Base-by-base conservation (phyloP, 2,113 vertebrate species). In the Mus spicilegus region DNA sequence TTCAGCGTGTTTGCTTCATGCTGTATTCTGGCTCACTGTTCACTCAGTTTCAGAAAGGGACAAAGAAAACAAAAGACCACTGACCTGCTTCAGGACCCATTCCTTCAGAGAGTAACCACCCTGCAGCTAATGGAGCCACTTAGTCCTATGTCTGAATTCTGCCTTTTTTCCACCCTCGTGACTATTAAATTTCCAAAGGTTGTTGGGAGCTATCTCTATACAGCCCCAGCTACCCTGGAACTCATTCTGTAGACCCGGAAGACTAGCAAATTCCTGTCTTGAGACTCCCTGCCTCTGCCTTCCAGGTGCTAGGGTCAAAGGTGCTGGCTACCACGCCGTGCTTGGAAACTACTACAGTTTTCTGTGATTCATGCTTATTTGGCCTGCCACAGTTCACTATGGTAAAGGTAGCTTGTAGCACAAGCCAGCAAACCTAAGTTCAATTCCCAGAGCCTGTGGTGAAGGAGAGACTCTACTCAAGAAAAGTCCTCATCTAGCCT, bases 71-170 rank as follows among this genome's bases (percentile, higher is more conserved):
- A 77, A 93, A 36, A 65, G 80, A 88, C 78, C 93, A 87, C 14
- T 73, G 86, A 72, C 70, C 49, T 61, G 46, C 46, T 92, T 87
- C 26, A 92, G 93, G 88, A 93, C 49, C 93, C 56, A n/a, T n/a
- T 89, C 75, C 54, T 70, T 3, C 19, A 39, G 9, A 63, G 70
- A 88, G 69, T 30, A 93, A 88, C 75, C 90, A 46, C 36, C 39
- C 65, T 76, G 65, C 16, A 87, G 33, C 39, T 73, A 91, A 61
- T n/a, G 73, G 85, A 78, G 80, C n/a, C 94, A 69, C 75, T 58
- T 49, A 46, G 77, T 7, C 13, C 67, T 51, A 7, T 22, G 3
- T 89, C 17, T 92, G 51, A 7, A 4, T 76, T 94, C 65, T 82
- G 42, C 76, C 39, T 20, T 81, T 72, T 12, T 54, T 26, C 16